phyloP scores from a whole-genome alignment of 2,888 invertebrate species.

The Salticus scenicus region DNA sequence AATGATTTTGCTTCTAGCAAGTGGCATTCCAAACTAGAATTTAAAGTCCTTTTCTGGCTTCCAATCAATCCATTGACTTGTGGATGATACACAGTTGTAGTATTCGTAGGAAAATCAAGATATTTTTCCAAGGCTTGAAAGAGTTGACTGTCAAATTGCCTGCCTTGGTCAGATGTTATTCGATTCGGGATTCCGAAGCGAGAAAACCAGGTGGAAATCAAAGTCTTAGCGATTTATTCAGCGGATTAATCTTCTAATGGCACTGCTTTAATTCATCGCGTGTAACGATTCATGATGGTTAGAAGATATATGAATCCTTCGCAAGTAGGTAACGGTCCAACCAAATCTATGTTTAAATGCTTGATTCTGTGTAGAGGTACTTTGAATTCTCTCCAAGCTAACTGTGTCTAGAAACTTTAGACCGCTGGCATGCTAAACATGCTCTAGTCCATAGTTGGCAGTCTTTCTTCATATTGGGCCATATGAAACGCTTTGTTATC shows the following conservation, averaged over 20 bases:
- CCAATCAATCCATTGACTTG: constrained; percentile 41
- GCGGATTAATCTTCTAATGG: constrained; percentile 75
- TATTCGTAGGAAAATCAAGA: constrained; percentile 72
- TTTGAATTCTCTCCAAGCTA: not conserved
- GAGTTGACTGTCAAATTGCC: constrained; percentile 71
- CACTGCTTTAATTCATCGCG: constrained; percentile 76
- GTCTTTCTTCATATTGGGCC: constrained; percentile 24
- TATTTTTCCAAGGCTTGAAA: constrained; percentile 71
- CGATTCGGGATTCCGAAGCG: constrained; percentile 74
- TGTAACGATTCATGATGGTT: constrained; percentile 55
- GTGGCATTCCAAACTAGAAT: not conserved
- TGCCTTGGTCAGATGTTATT: constrained; percentile 74
- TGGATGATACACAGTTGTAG: constrained; percentile 73
- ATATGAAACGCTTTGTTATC: constrained; percentile 10
- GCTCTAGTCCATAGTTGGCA: constrained; percentile 4
- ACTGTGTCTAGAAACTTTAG: constrained; percentile 56
- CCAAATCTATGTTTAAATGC: constrained; percentile 47
- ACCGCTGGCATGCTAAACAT: constrained; percentile 59
- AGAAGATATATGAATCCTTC: not conserved
- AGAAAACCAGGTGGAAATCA: constrained; percentile 76
- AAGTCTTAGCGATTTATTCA: constrained; percentile 74
- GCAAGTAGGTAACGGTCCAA: constrained; percentile 32
- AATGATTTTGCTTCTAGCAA: not conserved
- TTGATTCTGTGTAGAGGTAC: not conserved
- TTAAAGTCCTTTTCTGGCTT: not conserved